These are phyloP conservation scores for Excalfactoria chinensis DNA, from an alignment of 2,113 vertebrate species.

Conservation along the genomic window DNA sequence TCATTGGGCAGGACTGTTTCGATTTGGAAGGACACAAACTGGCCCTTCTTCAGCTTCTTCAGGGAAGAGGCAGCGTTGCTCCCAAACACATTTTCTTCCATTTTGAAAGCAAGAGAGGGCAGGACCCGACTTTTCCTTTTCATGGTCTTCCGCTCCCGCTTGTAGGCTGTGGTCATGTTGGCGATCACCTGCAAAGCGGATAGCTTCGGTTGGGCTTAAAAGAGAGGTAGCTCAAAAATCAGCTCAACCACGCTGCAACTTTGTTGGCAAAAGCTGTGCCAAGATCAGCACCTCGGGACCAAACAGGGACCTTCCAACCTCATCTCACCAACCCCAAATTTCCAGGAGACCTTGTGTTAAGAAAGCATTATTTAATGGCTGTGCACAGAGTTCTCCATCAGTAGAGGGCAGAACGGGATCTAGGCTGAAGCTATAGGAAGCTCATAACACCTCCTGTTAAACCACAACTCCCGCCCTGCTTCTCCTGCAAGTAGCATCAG, in stretches of 20 bases:
- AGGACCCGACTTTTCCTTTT: constrained; percentile 76
- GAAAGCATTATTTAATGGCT: rapidly evolving
- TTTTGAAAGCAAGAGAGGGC: constrained; percentile 77
- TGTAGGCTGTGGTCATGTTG: constrained; percentile 85
- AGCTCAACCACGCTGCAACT: not conserved
- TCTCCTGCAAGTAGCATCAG: not conserved
- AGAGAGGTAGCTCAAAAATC: not conserved
- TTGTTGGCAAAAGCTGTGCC: not conserved
- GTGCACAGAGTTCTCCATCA: not conserved
- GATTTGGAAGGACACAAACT: constrained; percentile 85
- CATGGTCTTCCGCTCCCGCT: constrained; percentile 79
- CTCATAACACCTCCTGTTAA: not conserved
- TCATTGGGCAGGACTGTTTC: constrained; percentile 81
- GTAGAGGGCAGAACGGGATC: constrained; percentile 44
- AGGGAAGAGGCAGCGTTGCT: constrained; percentile 53
- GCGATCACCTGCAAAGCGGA: constrained; percentile 80
- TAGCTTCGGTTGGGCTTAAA: not conserved
- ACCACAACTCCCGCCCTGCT: not conserved
- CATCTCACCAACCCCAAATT: not conserved
- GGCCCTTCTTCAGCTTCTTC: constrained; percentile 84
- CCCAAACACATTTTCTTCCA: constrained; percentile 73
- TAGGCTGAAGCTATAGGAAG: not conserved
- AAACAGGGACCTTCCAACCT: not conserved
- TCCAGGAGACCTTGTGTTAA: not conserved
- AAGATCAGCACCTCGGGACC: not conserved